Conservation (phyloP, 2,113 vertebrate species). For the Amphiprion percula region DNA sequence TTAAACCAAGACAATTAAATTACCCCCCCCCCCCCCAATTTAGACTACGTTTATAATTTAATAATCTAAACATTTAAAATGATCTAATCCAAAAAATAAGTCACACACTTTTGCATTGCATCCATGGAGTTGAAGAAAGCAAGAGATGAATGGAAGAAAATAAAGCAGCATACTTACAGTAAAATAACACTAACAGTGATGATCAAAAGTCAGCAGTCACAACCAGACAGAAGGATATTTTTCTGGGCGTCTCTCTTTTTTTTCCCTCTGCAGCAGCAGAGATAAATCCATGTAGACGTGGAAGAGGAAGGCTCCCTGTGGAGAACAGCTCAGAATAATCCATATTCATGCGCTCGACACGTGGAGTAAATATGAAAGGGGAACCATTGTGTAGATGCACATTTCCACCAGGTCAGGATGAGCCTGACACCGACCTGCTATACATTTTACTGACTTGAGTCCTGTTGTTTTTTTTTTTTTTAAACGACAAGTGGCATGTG, state of each 20-base stretch:
- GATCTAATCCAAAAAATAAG: too few species aligned
- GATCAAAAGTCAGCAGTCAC: constrained; percentile 38
- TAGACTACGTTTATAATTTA: background rate
- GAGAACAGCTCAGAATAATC: constrained; percentile 72
- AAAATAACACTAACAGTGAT: constrained; percentile 28
- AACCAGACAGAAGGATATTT: constrained; percentile 38
- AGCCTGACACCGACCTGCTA: constrained; percentile 20
- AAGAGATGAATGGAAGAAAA: background rate
- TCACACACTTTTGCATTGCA: too few species aligned
- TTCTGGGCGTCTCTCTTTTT: background rate
- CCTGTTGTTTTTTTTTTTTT: too few species aligned
- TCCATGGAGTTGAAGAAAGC: too few species aligned
- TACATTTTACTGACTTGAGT: too few species aligned
- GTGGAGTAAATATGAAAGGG: constrained; percentile 70
- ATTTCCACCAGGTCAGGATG: constrained; percentile 26
- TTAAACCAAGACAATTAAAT: background rate
- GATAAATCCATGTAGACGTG: constrained; percentile 62
- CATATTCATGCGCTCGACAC: constrained; percentile 78
- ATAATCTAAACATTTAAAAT: too few species aligned
- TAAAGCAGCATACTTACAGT: constrained; percentile 16
- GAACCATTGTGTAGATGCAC: constrained; percentile 3
- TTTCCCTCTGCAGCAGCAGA: constrained; percentile 33
- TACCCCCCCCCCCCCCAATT: background rate
- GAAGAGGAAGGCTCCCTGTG: constrained; percentile 64
- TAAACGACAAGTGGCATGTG: too few species aligned